A percentile compares a stretch with the other conserved stretches of the same genome.
phyloP scores from a whole-genome alignment of 2,888 invertebrate genomes.

The Chymomyza procnemis region DNA sequence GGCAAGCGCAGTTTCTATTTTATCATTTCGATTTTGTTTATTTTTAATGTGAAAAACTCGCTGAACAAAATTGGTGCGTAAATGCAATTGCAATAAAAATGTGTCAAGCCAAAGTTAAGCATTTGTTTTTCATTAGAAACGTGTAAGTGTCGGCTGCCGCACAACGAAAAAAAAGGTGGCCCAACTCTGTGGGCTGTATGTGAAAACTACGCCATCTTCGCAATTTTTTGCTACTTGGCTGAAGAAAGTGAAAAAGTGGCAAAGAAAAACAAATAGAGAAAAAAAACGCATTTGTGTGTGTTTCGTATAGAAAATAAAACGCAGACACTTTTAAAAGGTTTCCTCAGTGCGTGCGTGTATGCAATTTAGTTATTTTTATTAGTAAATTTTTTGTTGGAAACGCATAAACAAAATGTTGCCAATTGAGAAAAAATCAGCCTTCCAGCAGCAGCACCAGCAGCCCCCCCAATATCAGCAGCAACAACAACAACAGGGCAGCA shows the following conservation, averaged over 20 bases:
- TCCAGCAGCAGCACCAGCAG: slow-evolving; percentile 26
- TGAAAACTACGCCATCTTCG: slow-evolving; percentile 47
- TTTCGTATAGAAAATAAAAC: slow-evolving; percentile 8
- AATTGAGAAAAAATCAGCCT: slow-evolving; percentile 36
- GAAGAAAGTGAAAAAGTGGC: slow-evolving; percentile 47
- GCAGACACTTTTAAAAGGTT: slow-evolving; percentile 34
- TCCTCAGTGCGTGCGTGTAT: slow-evolving; percentile 12
- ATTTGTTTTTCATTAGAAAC: slow-evolving; percentile 30
- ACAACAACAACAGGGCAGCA: slow-evolving; percentile 45
- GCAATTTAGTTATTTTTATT: neutral
- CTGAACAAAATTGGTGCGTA: slow-evolving; percentile 6
- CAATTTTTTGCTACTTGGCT: slow-evolving; percentile 22
- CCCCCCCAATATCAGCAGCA: slow-evolving; percentile 17
- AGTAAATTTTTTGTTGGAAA: neutral
- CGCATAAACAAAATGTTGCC: slow-evolving; percentile 31
- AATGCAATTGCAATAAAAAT: slow-evolving; percentile 34
- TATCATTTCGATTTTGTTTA: slow-evolving; percentile 68
- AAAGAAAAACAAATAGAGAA: slow-evolving; percentile 64
- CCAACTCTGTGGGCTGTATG: slow-evolving; percentile 26
- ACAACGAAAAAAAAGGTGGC: slow-evolving; percentile 5
- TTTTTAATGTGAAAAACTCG: slow-evolving; percentile 44
- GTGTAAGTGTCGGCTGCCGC: slow-evolving; percentile 44
- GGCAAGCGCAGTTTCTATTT: slow-evolving; percentile 39
- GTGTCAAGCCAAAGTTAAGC: slow-evolving; percentile 36
- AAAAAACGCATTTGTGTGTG: slow-evolving; percentile 31